Evolutionary conservation across 2,113 vertebrate species (phyloP).

Genomic region (Athene cunicularia): DNA sequence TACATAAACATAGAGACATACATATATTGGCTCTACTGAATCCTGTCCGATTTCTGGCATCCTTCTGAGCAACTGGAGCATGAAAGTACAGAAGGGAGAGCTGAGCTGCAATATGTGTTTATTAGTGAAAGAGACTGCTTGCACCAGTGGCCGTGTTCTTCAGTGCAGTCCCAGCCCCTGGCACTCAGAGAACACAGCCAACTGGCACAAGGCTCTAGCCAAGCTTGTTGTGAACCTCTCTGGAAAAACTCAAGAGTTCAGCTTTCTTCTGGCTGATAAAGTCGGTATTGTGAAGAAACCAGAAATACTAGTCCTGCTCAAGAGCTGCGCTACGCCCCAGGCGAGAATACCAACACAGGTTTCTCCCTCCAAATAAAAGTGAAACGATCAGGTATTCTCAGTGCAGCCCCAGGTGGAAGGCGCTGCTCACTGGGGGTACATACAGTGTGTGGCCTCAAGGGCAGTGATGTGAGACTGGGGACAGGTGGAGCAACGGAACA

Average conservation of each 20-base stretch:
- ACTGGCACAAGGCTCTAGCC: not conserved
- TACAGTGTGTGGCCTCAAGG: not conserved
- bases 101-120: not conserved
- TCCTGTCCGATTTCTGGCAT: not conserved
- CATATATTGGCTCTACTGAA: not conserved
- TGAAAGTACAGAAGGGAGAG: not conserved
- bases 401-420: not conserved
- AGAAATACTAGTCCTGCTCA: slow-evolving; percentile 47
- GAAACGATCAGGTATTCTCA: not conserved
- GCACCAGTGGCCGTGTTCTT: not conserved
- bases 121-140: not conserved
- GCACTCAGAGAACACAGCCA: not conserved
- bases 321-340: not conserved
- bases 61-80: not conserved
- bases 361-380: slow-evolving; percentile 10
- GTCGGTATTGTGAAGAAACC: slow-evolving; percentile 28
- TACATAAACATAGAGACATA: not conserved
- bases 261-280: slow-evolving; percentile 19
- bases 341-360: not conserved
- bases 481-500: not conserved
- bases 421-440: not conserved
- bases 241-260: not conserved
- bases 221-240: not conserved
- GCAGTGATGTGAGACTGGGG: fast-evolving
- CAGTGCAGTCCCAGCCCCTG: not conserved